Conservation (phyloP, 2,797 vertebrate species). For the Discoglossus pictus region DNA sequence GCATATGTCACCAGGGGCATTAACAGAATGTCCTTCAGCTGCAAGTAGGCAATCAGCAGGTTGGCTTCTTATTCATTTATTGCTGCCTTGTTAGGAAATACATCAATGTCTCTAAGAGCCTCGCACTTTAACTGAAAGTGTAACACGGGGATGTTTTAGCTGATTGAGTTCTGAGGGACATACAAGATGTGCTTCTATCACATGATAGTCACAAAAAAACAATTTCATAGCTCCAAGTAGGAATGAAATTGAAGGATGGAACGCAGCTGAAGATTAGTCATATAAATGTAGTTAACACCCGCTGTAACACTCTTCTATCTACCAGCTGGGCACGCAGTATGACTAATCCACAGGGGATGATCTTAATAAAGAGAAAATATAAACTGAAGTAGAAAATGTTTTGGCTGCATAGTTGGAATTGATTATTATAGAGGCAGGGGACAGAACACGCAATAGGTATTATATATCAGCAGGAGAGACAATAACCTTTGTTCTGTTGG, state of each 20-base stretch:
- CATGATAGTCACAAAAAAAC: no score
- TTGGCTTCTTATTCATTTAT: no score
- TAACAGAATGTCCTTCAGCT: no score
- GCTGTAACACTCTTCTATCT: background rate
- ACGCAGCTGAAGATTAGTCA: background rate
- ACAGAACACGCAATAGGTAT: constrained; percentile 16
- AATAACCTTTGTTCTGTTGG: constrained; percentile 1
- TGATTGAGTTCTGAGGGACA: no score
- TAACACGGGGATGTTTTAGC: no score
- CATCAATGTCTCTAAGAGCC: no score
- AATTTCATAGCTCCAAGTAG: background rate
- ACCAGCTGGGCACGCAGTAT: constrained; percentile 1
- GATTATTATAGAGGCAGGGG: constrained; percentile 1
- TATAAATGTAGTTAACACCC: background rate
- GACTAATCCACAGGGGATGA: constrained; percentile 1
- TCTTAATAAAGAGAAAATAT: constrained; percentile 15
- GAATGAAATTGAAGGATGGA: background rate
- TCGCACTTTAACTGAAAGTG: no score
- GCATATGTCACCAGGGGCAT: no score
- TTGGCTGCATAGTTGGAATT: constrained; percentile 1
- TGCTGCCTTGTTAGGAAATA: no score
- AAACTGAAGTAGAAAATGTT: constrained; percentile 8
- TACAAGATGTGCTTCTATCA: no score
- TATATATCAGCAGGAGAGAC: background rate
- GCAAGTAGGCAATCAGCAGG: no score